phyloP scores from a whole-genome alignment of 2,888 invertebrate species.

The Rotaria macrura region DNA sequence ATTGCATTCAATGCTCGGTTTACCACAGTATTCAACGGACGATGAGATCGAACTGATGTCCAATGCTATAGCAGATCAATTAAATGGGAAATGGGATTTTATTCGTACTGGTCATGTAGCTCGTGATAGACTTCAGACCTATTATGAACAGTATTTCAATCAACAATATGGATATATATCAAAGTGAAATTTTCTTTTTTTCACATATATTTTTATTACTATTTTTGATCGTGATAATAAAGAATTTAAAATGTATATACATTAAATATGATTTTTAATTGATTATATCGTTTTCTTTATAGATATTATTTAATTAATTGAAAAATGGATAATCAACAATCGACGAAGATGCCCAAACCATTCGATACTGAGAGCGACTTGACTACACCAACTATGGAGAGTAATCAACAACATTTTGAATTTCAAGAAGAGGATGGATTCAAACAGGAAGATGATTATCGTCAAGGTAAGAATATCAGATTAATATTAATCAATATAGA shows the following conservation, averaged over 20 bases:
- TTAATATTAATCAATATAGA: neutral
- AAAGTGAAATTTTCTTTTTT: neutral
- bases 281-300: too few species aligned
- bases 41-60: neutral
- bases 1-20: neutral
- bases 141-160: neutral
- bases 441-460: constrained; percentile 13
- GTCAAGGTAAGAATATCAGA: neutral
- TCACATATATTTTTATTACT: neutral
- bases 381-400: neutral
- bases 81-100: neutral
- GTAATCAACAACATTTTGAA: neutral
- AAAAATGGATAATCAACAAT: neutral
- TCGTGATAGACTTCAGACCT: neutral
- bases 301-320: too few species aligned
- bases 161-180: neutral
- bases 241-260: too few species aligned
- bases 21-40: neutral
- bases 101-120: neutral
- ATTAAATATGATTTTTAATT: too few species aligned
- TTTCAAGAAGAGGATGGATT: neutral
- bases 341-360: constrained; percentile 18
- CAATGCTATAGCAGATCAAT: neutral
- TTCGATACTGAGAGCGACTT: neutral
- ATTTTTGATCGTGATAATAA: neutral